These are phyloP conservation scores for Lagopus leucura DNA, from an alignment of 2,113 vertebrate species.

Conservation along the genomic window DNA sequence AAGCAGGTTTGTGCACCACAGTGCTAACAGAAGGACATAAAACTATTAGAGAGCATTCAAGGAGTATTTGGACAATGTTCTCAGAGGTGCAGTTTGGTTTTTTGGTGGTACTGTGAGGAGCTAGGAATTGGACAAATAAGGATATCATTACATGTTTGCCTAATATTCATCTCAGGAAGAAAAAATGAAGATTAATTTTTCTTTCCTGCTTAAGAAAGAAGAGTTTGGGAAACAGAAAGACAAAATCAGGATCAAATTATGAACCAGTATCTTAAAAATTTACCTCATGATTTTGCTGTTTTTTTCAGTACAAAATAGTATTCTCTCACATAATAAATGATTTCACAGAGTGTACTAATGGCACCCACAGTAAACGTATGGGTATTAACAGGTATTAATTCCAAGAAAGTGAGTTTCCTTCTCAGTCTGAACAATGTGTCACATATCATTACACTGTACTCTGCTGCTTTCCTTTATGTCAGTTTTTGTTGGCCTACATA, in stretches of 20 bases:
- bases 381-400: not conserved
- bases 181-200: not conserved
- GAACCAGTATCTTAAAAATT: not conserved
- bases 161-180: not conserved
- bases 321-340: not conserved
- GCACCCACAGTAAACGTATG: not conserved
- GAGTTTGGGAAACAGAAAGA: not conserved
- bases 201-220: not conserved
- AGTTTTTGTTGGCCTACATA: slow-evolving; percentile 62
- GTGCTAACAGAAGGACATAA: not conserved
- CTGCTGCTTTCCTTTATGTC: slow-evolving; percentile 24
- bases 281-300: not conserved
- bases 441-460: slow-evolving; percentile 16
- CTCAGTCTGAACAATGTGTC: slow-evolving; percentile 32
- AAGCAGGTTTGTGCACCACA: not conserved
- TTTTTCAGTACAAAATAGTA: not conserved
- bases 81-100: too few relatives aligned
- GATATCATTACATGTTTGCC: not conserved
- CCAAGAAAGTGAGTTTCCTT: slow-evolving; percentile 1
- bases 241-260: not conserved
- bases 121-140: not conserved
- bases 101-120: not conserved
- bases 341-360: rapidly evolving
- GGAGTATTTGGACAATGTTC: not conserved
- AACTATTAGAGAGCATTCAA: not conserved